Conservation (phyloP, 2,888 invertebrate species). For the Taenaris catops region DNA sequence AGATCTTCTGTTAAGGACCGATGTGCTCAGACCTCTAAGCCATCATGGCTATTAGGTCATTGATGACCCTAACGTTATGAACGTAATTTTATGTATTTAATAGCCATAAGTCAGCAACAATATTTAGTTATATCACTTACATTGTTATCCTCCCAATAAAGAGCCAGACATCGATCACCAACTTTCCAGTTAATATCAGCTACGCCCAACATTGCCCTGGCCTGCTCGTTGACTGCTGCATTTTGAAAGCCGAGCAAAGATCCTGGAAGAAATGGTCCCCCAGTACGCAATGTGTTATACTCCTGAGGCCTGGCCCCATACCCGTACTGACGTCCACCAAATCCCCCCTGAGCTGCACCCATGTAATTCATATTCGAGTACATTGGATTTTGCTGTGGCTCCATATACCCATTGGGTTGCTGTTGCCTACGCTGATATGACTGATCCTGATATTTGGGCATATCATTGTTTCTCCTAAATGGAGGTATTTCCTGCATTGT, state of each 20-base stretch:
- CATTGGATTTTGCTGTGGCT: conserved; percentile 43
- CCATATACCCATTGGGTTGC: conserved; percentile 54
- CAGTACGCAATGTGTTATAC: conserved; percentile 40
- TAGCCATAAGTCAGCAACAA: no score
- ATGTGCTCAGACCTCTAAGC: no score
- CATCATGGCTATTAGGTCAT: no score
- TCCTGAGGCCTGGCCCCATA: conserved; percentile 45
- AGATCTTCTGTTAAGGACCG: no score
- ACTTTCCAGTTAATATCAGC: conserved; percentile 84
- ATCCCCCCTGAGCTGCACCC: conserved; percentile 32
- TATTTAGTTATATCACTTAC: conserved; percentile 62
- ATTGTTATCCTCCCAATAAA: conserved; percentile 96
- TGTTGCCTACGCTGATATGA: conserved; percentile 35
- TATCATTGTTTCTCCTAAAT: conserved; percentile 41
- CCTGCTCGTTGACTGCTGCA: conserved; percentile 73
- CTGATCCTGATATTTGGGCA: conserved; percentile 51
- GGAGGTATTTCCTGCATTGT: conserved; percentile 45
- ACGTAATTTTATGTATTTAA: no score
- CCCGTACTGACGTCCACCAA: conserved; percentile 43
- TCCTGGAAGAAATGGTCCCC: conserved; percentile 59
- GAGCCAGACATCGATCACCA: conserved; percentile 92
- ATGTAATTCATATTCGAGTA: conserved; percentile 46
- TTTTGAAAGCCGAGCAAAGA: conserved; percentile 73
- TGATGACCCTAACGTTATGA: no score
- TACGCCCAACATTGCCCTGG: conserved; percentile 73